Evolutionary conservation across 2,888 invertebrate genomes (phyloP), one percentile per base, ranked within the genome.

Genomic region (Parochlus steinenii): DNA sequence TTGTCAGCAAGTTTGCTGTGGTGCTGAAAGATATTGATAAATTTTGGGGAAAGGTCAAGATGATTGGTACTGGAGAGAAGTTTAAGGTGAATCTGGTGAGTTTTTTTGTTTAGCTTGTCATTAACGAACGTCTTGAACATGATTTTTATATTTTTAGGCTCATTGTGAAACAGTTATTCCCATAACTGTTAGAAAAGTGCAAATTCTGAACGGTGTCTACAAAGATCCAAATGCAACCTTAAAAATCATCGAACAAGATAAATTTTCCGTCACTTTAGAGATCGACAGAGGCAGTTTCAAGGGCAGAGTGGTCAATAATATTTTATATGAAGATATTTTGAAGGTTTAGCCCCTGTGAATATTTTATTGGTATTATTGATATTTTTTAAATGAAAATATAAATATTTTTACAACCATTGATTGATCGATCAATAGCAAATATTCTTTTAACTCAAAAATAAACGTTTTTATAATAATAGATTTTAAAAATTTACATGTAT

Each of bases 101-200:
- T n/a, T n/a, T n/a, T n/a, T n/a, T n/a, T n/a, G n/a, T n/a, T n/a
- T n/a, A n/a, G n/a, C n/a, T n/a, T n/a, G n/a, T n/a, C n/a, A n/a
- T n/a, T n/a, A n/a, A n/a, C n/a, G n/a, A n/a, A n/a, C n/a, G n/a
- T n/a, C n/a, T n/a, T n/a, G n/a, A n/a, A n/a, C n/a, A n/a, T n/a
- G n/a, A n/a, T n/a, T n/a, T n/a, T n/a, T n/a, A n/a, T n/a, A n/a
- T n/a, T n/a, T n/a, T n/a, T n/a, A 82, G 63, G 70, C 68, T 34
- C 83, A 95, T 55, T 55, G 97, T 40, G 93, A 98, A 57, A 97
- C 95, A 0, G 95, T 98, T 3, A 87, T 98, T 47, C 98, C 98
- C 1, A 80, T 85, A 0, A 60, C 79, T 33, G 92, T 90, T 20
- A 70, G 82, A 35, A 50, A 62, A 5, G 76, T 97, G 6, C 54